Base-by-base conservation (phyloP, 2,888 invertebrate genomes). In the Branchellion lobata region DNA sequence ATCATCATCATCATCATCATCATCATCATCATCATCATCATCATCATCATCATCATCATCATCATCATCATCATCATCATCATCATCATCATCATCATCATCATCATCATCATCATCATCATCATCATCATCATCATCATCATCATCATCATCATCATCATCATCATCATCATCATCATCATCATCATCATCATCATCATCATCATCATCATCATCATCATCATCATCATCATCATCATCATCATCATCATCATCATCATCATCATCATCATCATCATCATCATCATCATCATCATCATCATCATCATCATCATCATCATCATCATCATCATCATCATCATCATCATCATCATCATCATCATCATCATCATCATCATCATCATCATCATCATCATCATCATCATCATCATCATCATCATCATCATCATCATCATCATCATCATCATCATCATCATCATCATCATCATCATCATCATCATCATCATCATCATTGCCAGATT, bases 331-430 rank as follows among this genome's bases (percentile, higher is more conserved):
- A 75, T 78, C 78, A 69, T 73, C 78, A 78, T 73, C 78, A 78
- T 73, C 78, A 78, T 73, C 78, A 78, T 73, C 78, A 78, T 73
- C 78, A 33, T 72, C 78, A 77, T 72, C 78, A 77, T 72, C 78
- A 33, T 72, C 78, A 77, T 72, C 77, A 75, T 78, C 74, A 1
- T 78, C 78, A 65, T 78, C 78, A 31, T 78, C 78, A 75, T 78
- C 74, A 75, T 78, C 78, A 77, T 78, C 74, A 77, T 72, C 78
- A 1, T 34, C 78, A 78, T 76, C 74, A 75, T 34, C 74, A 78
- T 78, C 78, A 78, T 78, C 78, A 75, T 78, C 78, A 78, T 78
- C 78, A 78, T 78, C 78, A 78, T 78, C 78, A 78, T 78, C 78
- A 78, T 78, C 78, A 78, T 78, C 78, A 78, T 78, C 78, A 79